A percentile compares a stretch with the other conserved stretches of the same genome.
These are phyloP conservation scores for Squalus acanthias DNA, from an alignment of 2,797 vertebrate genomes.

Conservation along the genomic window DNA sequence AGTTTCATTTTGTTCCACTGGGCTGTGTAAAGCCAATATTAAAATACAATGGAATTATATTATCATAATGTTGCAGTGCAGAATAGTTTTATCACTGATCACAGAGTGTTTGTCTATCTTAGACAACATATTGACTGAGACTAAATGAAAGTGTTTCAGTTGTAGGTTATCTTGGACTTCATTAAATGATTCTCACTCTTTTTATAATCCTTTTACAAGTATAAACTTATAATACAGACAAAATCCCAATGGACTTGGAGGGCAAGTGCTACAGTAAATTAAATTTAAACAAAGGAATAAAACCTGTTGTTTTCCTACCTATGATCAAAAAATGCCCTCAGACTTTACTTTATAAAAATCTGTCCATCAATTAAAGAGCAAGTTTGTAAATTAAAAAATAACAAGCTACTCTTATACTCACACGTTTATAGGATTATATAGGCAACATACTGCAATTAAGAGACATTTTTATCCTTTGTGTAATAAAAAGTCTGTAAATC, in stretches of 20 bases:
- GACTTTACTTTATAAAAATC: not conserved
- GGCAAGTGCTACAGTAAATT: not conserved
- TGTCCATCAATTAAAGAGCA: not conserved
- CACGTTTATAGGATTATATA: not conserved
- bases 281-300: not conserved
- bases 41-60: not conserved
- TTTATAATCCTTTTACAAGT: not conserved
- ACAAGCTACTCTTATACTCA: not conserved
- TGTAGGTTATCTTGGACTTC: not conserved
- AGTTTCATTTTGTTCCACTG: constrained; percentile 28
- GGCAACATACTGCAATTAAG: not conserved
- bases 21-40: not conserved
- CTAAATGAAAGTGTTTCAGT: not conserved
- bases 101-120: not conserved
- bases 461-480: not conserved
- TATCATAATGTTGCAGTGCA: not conserved
- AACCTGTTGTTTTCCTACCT: not conserved
- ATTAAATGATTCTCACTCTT: not conserved
- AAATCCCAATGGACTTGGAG: not conserved
- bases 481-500: not conserved
- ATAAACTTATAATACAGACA: not conserved
- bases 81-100: not conserved
- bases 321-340: not conserved
- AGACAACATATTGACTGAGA: not conserved
- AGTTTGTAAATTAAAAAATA: not conserved